Conservation (phyloP, 92 coral and sea anemone species). For the Phenganax stokvisi region DNA sequence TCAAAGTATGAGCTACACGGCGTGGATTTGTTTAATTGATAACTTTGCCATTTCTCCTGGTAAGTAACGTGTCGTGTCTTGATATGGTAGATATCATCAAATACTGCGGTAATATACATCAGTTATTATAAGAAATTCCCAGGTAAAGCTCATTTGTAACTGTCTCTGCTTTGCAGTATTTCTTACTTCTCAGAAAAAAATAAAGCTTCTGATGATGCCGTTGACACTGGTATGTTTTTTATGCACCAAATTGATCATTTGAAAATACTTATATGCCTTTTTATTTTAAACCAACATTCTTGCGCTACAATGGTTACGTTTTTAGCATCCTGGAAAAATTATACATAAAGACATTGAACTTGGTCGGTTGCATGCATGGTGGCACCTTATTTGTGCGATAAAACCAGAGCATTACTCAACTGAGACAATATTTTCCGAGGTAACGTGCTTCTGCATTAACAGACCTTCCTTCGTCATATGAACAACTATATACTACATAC, state of each 20-base stretch:
- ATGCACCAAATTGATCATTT: background rate
- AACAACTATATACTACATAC: background rate
- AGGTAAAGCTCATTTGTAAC: background rate
- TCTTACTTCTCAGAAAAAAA: conserved; percentile 59
- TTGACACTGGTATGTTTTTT: conserved; percentile 56
- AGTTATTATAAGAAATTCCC: background rate
- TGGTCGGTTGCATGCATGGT: conserved; percentile 81
- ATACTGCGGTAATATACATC: no score
- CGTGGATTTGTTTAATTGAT: conserved; percentile 89
- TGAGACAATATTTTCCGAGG: conserved; percentile 22
- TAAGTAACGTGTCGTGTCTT: conserved; percentile 20
- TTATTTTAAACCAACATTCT: background rate
- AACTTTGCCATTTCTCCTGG: conserved; percentile 83
- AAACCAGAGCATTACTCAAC: conserved; percentile 40
- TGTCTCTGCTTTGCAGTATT: conserved; percentile 51
- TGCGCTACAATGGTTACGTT: background rate
- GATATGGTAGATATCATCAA: background rate
- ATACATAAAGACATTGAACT: conserved; percentile 72
- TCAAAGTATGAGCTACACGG: conserved; percentile 75
- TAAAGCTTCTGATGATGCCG: conserved; percentile 92
- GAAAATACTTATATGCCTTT: background rate
- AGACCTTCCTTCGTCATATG: background rate
- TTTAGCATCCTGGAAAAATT: conserved; percentile 75
- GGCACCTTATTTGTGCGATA: conserved; percentile 81
- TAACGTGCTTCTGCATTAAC: background rate